Evolutionary conservation across 1,140 invertebrate genomes (phyloP), one percentile per base, ranked within the genome.

Genomic region (Pseudomyrmex dendroicus): DNA sequence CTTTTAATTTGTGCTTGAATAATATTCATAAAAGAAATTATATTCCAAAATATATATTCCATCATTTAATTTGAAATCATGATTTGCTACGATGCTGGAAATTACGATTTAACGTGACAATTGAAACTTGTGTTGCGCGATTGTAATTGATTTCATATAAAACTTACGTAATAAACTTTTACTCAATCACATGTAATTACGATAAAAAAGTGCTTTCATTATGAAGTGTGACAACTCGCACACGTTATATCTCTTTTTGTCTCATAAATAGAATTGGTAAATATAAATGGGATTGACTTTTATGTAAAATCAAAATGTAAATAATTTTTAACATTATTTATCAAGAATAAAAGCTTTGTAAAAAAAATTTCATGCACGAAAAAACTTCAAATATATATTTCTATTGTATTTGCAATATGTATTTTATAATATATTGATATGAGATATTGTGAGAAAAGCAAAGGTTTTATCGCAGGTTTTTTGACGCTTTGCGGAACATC

Each of bases 151-250:
- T 64, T 64, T 44, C n/a, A 64, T 5, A 44, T 44, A 44, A 44
- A 64, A 25, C 15, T 63, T 62, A 10, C 25, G 9, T 3, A 17
- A 20, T 17, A 12, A 15, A 67, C 48, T 68, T 72, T 80, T 57
- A 54, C 1, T 68, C 48, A 22, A 68, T 15, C 8, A 56, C 48
- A 59, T 22, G 1, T 35, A 48, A 25, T 59, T 54, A 54, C 9
- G 52, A 35, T 70, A 15, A 72, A 59, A 72, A 80, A 72, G 20
- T 50, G 15, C 44, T 59, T 35, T 59, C 50, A 61, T 80, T 48
- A 59, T 78, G n/a, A n/a, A n/a, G 50, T 15, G 10, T 25, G 76
- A 80, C 15, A 68, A 12, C 20, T 70, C 25, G 61, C 10, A 44
- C 15, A 8, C 12, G 8, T 7, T 10, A 9, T 17, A 59, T 57